Evolutionary conservation across 2,113 vertebrate species (phyloP).

Genomic region (Pelusios castaneus): DNA sequence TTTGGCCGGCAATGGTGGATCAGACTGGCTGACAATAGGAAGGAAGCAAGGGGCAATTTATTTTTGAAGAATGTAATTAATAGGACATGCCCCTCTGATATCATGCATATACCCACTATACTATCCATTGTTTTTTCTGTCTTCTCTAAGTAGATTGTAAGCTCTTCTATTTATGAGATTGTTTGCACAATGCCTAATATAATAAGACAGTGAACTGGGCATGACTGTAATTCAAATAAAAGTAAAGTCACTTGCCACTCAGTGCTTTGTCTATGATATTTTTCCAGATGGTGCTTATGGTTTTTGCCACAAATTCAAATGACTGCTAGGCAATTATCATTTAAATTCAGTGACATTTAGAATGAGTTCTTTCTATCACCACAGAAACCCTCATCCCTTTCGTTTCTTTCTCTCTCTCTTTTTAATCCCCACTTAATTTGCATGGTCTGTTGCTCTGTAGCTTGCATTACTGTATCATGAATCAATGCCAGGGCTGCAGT

Average conservation of each 20-base stretch:
- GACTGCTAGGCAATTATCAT: neutral
- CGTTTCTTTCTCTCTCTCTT: neutral
- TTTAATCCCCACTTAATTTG: neutral
- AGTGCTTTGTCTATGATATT: neutral
- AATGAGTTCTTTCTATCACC: neutral
- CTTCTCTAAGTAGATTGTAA: neutral
- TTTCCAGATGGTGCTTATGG: neutral
- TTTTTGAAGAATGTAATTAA: neutral
- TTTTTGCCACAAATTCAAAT: neutral
- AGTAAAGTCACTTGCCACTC: neutral
- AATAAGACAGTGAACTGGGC: neutral
- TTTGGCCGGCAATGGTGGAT: fast-evolving
- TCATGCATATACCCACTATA: fast-evolving
- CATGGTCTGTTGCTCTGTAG: fast-evolving
- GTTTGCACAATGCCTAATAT: neutral
- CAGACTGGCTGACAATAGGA: fast-evolving
- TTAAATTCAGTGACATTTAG: neutral
- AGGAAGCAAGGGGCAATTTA: fast-evolving
- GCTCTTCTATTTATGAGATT: neutral
- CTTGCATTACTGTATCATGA: neutral
- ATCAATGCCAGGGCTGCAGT: neutral
- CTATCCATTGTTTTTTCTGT: neutral
- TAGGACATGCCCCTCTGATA: fast-evolving
- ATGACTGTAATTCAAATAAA: neutral
- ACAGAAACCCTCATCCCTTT: neutral